Base-by-base conservation (phyloP, 1,140 invertebrate genomes). In the Neodiprion virginianus region DNA sequence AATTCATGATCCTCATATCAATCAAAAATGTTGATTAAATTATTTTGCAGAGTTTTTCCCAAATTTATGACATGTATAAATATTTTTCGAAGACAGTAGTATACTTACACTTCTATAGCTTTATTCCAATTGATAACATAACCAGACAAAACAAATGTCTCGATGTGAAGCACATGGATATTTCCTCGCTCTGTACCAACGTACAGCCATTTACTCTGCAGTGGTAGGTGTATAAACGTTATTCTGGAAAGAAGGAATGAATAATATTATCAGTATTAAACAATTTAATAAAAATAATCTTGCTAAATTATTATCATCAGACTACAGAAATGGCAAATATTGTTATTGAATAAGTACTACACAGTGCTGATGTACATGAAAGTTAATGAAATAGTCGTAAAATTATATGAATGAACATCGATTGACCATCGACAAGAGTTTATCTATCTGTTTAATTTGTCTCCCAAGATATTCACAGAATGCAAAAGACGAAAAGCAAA, bases 81-180 rank as follows among this genome's bases (percentile, higher is more conserved):
- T 40, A 40, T 40, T 2, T 40, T 40, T 61, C 53, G 5, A 8
- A 12, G 28, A 40, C 78, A 75, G 76, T 49, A 68, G 67, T 73
- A 72, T 89, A 96, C 97, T 97, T 91, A 99, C 97, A 99, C 91
- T 94, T 99, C 98, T 88, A 99, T 99, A 80, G 98, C 97, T 92
- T 99, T 99, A 91, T 99, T 99, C 98, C 98, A 99, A 91, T 99
- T 99, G 90, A 99, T 98, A 87, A 99, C 93, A 91, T 99, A 99
- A 78, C 98, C 98, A 83, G 97, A 99, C 79, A 99, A 92, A 82
- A 93, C 91, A 89, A 99, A 99, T 81, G 95, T 95, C 89, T 99
- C 98, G 78, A 99, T 94, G 90, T 99, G 97, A 80, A 99, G 96
- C 74, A 99, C 92, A 88, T 99, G 97, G 80, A 99, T 95, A 90